Conservation (phyloP, 2,113 vertebrate genomes). For the Tachycineta bicolor region DNA sequence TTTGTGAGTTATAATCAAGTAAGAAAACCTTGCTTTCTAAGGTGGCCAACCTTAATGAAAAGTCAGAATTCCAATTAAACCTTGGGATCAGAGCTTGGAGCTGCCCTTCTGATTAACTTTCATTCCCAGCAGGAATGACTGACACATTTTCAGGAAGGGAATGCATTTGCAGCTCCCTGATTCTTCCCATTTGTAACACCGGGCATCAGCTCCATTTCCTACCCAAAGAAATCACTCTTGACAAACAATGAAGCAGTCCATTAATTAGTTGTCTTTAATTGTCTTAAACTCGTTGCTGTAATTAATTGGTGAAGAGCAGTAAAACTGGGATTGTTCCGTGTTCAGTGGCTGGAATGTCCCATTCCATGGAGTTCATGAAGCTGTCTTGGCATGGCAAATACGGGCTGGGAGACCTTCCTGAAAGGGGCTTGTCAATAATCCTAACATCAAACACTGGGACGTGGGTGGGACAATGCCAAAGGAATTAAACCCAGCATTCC, state of each 20-base stretch:
- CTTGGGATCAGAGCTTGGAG: not conserved
- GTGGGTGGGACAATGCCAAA: not conserved
- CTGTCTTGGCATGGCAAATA: not conserved
- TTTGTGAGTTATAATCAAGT: not conserved
- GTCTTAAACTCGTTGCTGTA: conserved; percentile 52
- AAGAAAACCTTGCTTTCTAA: not conserved
- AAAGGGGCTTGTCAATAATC: not conserved
- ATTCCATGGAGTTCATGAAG: conserved; percentile 55
- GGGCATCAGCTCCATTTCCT: not conserved
- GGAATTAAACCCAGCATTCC: not conserved
- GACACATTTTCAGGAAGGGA: not conserved
- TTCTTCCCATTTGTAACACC: not conserved
- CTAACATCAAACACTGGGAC: not conserved
- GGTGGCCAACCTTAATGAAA: not conserved
- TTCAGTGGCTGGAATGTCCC: conserved; percentile 41
- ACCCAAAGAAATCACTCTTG: not conserved
- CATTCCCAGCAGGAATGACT: not conserved
- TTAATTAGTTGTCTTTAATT: conserved; percentile 39
- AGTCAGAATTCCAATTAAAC: not conserved
- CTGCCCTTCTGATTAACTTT: not conserved
- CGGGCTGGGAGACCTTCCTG: not conserved
- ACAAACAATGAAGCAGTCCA: not conserved
- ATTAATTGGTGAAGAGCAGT: conserved; percentile 64
- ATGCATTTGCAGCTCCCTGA: not conserved
- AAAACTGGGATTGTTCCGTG: conserved; percentile 46